phyloP scores from a whole-genome alignment of 2,113 vertebrate species.

The Caracal caracal region DNA sequence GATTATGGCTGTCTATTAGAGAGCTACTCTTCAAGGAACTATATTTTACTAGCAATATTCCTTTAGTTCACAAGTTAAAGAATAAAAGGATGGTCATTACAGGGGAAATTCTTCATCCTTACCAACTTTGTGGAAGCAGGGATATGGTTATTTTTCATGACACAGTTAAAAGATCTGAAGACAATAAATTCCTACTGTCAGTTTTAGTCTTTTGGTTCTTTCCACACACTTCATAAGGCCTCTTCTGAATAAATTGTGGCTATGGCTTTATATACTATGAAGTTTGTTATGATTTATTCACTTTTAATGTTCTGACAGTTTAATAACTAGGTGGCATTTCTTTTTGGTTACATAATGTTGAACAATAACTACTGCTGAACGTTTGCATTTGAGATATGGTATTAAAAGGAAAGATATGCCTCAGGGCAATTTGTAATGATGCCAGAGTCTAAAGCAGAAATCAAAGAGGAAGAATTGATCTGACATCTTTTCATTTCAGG shows the following conservation, averaged over 20 bases:
- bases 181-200: neutral
- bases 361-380: slow-evolving; percentile 76
- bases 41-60: neutral
- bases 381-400: slow-evolving; percentile 70
- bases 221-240: neutral
- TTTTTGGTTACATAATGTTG: slow-evolving; percentile 61
- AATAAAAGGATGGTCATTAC: neutral
- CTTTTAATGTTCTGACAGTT: slow-evolving; percentile 80
- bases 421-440: slow-evolving; percentile 78
- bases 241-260: slow-evolving; percentile 50
- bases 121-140: neutral
- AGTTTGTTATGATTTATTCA: slow-evolving; percentile 76
- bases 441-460: slow-evolving; percentile 76
- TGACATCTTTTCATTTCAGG: slow-evolving; percentile 69
- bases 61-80: neutral
- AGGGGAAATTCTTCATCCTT: neutral
- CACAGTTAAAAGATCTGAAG: neutral
- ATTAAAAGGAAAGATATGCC: slow-evolving; percentile 80
- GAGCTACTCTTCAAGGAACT: neutral
- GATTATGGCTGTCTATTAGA: neutral
- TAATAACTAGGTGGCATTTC: slow-evolving; percentile 81
- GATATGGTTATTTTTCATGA: neutral
- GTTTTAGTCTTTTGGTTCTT: neutral
- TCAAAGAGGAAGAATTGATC: slow-evolving; percentile 68
- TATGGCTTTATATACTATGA: slow-evolving; percentile 46